Evolutionary conservation across 2,113 vertebrate species (phyloP), one percentile per base, ranked within the genome.

Genomic region (Dromas ardeola): DNA sequence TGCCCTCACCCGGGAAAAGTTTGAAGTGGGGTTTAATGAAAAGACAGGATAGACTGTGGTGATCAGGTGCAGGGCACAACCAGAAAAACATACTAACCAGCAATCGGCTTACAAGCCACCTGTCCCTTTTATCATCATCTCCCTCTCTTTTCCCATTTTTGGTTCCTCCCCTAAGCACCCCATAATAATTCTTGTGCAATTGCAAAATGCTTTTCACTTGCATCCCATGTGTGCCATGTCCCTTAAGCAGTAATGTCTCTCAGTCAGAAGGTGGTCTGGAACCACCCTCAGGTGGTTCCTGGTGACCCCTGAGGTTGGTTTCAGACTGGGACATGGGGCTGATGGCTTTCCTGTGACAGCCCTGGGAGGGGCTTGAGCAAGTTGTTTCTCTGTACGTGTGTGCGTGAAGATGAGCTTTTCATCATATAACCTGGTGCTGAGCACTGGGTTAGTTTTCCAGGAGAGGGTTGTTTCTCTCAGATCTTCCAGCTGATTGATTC

Each of bases 51-150:
- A 78, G 59, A 52, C 42, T 56, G 32, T 63, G 55, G 49, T 81
- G 45, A 34, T 43, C 9, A 38, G 15, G 30, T 43, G 32, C 23
- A 40, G 55, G 17, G 15, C 45, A 74, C n/a, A 73, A 42, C 32
- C 4, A 6, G 23, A 21, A 34, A 63, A 84, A 49, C 13, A 19
- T 36, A 9, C 22, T 40, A 69, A 52, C 56, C 34, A 76, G 70
- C n/a, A 74, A 6, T 9, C 0, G 0, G 7, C 15, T 79, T 62
- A 26, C 1, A 36, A 79, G n/a, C n/a, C 40, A 38, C 17, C 23
- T 36, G 23, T 29, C 26, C 50, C 18, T 73, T 43, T 81, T 55
- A 42, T 11, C 40, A 20, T 77, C 13, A 11, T 80, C 15, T 56
- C 32, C 36, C 15, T 71, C 12, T 58, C 25, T 92, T 77, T 67